phyloP scores from a whole-genome alignment of 2,888 invertebrate species.

The Monopis laevigella region DNA sequence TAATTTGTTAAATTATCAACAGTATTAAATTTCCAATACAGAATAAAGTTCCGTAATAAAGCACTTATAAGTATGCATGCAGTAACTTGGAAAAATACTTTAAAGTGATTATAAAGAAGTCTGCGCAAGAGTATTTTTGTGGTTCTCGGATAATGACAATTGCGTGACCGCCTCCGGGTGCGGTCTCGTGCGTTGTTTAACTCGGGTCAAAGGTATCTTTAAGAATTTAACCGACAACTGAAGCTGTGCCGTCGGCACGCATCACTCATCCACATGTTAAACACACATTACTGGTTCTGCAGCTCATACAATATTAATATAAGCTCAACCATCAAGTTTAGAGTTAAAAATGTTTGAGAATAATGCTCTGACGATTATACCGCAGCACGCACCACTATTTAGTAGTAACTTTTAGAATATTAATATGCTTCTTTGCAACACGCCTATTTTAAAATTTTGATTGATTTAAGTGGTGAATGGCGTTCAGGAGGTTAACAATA shows the following conservation, averaged over 20 bases:
- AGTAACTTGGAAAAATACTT: background rate
- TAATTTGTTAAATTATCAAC: too few species aligned
- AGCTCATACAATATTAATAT: too few species aligned
- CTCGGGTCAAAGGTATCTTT: conserved; percentile 5
- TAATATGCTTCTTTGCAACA: conserved; percentile 1
- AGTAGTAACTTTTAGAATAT: conserved; percentile 3
- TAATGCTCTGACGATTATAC: too few species aligned
- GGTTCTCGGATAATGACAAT: conserved; percentile 1
- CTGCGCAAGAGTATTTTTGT: background rate
- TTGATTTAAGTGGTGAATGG: conserved; percentile 4
- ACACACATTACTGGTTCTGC: background rate
- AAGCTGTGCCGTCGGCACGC: background rate
- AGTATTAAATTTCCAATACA: background rate
- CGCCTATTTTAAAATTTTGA: conserved; percentile 3
- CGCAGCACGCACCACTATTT: conserved; percentile 1
- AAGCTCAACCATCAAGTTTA: too few species aligned
- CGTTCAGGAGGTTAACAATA: too few species aligned
- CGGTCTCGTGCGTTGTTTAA: background rate
- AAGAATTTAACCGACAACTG: conserved; percentile 4
- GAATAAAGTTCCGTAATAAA: background rate
- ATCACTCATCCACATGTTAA: background rate
- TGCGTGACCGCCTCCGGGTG: conserved; percentile 6
- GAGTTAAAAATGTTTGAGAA: too few species aligned
- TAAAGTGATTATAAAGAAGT: background rate
- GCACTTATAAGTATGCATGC: background rate